Evolutionary conservation across 92 coral and sea anemone genomes (phyloP), one percentile per base, ranked within the genome.

Genomic region (Phenganax marumi): DNA sequence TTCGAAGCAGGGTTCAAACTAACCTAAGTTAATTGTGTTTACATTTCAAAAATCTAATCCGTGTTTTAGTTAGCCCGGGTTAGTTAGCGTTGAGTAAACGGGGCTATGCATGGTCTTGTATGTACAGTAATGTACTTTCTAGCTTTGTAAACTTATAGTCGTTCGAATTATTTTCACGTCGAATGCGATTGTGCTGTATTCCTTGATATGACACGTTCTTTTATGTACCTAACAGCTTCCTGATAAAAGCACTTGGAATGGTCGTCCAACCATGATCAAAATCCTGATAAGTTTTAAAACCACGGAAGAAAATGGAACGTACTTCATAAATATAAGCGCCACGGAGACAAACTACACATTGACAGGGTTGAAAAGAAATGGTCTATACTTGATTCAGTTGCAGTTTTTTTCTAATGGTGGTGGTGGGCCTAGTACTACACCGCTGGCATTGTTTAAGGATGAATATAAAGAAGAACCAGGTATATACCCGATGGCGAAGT

Each of bases 231-330:
- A 62, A 5, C n/a, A 66, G 72, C 72, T 66, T 11, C 72, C 72
- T 25, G 72, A 66, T 6, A 66, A 66, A 66, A 66, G 72, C 50
- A 25, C 72, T 1, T 66, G 72, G 72, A 66, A 66, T 11, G 72
- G 72, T 14, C 48, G 3, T 12, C 49, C 72, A 66, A 33, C 48
- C 10, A 11, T 25, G 49, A 66, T 66, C 48, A 66, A 10, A n/a
- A 66, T 66, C 43, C 23, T 5, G 48, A 25, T 25, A 10, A 24
- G n/a, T 0, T 7, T 25, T 25, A 12, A 33, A 66, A 12, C 49
- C 72, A 14, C 12, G 50, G 50, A 66, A 0, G 50, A 66, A 25
- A 66, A 66, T 33, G 49, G 14, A 47, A 66, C 13, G 1, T 33
- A 66, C 50, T 25, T 10, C 19, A 33, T 7, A 0, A 25, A 10